Base-by-base conservation (phyloP, 2,797 vertebrate species). In the Bryconaethiops microstoma region DNA sequence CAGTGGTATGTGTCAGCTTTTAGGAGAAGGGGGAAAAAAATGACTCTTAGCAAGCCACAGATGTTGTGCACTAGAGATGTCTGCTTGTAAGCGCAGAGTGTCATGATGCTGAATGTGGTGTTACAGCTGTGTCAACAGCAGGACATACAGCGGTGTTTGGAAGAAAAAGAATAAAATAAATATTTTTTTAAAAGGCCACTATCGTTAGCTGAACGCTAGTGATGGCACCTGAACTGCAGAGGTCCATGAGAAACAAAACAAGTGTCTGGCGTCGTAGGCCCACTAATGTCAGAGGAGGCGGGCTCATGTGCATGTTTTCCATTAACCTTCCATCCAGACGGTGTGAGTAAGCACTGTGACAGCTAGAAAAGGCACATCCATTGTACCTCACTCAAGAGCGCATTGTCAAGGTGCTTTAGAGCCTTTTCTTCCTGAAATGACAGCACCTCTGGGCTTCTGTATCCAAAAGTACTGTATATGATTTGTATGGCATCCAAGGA, bases 321-420 rank as follows among this genome's bases (percentile, higher is more conserved):
- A 76, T 79, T 80, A 86, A 78, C 83, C 60, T 23, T 50, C 8
- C 50, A 59, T 75, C 74, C 75, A 65, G 75, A 72, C 64, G 60
- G 82, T 76, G 77, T 57, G 70, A 82, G 69, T 69, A 79, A 77
- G 64, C 60, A 42, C 19, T 2, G 50, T 70, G 59, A 65, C 62
- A 77, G 76, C 79, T 81, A 77, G 76, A 85, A 78, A 82, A 50
- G 45, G 77, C 67, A 35, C 73, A 40, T 70, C 73, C 69, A 83
- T 81, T 81, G 81, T 82, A 76, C 69, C 68, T 77, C 65, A 68
- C 45, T 87, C 74, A 75, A 68, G 62, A 82, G 68, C 50, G 45
- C 72, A 84, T 78, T 85, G 86, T 82, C 86, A 87, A 78, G 74
- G 79, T 85, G 77, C 83, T 77, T 83, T 79, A 77, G 74, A 67